Conservation (phyloP, 2,888 invertebrate species). For the Parasteatoda lunata region DNA sequence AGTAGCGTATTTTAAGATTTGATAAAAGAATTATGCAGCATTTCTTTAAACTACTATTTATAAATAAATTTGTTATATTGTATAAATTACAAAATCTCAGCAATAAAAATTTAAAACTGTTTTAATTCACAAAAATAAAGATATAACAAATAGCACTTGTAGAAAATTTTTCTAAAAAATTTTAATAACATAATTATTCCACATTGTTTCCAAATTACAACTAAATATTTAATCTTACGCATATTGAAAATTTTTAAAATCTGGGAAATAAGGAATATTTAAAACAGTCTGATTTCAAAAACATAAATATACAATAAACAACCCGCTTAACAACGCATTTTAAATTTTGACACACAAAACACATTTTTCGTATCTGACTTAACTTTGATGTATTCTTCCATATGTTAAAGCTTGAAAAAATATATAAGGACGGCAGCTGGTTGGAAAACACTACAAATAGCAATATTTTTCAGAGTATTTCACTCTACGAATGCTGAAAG, state of each 20-base stretch:
- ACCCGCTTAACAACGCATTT: background rate
- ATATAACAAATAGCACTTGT: too few relatives aligned
- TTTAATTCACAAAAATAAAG: too few relatives aligned
- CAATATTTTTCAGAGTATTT: slow-evolving; percentile 45
- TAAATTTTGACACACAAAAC: background rate
- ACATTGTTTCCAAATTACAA: too few relatives aligned
- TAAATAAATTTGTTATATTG: too few relatives aligned
- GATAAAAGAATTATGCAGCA: too few relatives aligned
- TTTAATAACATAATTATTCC: too few relatives aligned
- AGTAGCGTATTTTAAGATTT: too few relatives aligned
- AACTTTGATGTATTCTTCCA: slow-evolving; percentile 27
- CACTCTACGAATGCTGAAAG: background rate
- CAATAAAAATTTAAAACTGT: too few relatives aligned
- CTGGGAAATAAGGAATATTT: background rate
- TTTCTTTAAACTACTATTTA: too few relatives aligned
- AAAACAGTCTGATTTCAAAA: background rate
- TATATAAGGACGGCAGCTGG: slow-evolving; percentile 32
- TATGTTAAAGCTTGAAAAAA: slow-evolving; percentile 25
- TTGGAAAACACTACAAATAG: slow-evolving; percentile 29
- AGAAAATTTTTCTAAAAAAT: too few relatives aligned
- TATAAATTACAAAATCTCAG: too few relatives aligned
- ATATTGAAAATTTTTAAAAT: background rate
- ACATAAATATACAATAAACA: background rate
- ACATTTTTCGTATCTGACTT: slow-evolving; percentile 4
- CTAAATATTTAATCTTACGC: too few relatives aligned